These are phyloP conservation scores for Parotocinclus haroldoi DNA, from an alignment of 2,797 vertebrate species.

Conservation along the genomic window DNA sequence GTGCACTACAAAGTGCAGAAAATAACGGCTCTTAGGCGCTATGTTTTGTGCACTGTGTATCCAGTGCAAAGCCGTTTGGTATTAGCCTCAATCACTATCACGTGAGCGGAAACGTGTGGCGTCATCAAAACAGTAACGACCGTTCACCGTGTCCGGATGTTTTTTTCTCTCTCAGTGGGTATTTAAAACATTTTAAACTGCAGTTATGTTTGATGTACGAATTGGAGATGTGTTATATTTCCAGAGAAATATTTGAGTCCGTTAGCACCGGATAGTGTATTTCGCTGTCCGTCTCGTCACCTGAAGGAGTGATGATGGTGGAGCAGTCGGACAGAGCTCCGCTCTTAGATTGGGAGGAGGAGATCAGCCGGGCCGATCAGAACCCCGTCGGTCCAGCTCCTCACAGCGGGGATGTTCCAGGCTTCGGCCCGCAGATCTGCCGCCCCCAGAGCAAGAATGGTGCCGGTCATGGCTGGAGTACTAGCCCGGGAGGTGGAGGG, in stretches of 20 bases:
- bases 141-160: slow-evolving; percentile 29
- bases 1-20: no score
- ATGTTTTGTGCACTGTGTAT: not conserved
- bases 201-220: not conserved
- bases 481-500: slow-evolving; percentile 35
- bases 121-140: slow-evolving; percentile 70
- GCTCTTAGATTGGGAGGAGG: slow-evolving; percentile 92
- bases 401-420: slow-evolving; percentile 47
- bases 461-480: slow-evolving; percentile 52
- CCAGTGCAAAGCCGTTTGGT: not conserved
- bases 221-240: not conserved
- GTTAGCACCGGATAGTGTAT: slow-evolving; percentile 6
- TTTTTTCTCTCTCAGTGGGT: slow-evolving; percentile 13
- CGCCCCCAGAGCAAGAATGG: slow-evolving; percentile 46
- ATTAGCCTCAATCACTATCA: slow-evolving; percentile 43
- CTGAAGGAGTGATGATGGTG: slow-evolving; percentile 67
- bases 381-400: slow-evolving; percentile 60
- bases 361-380: slow-evolving; percentile 70
- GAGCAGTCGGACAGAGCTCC: slow-evolving; percentile 90
- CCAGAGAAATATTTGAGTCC: not conserved
- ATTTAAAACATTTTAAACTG: not conserved
- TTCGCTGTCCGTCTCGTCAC: slow-evolving; percentile 25
- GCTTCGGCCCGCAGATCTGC: slow-evolving; percentile 56
- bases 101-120: slow-evolving; percentile 75
- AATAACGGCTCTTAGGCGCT: no score